Conservation (phyloP, 2,888 invertebrate genomes). For the Watsonalla binaria region DNA sequence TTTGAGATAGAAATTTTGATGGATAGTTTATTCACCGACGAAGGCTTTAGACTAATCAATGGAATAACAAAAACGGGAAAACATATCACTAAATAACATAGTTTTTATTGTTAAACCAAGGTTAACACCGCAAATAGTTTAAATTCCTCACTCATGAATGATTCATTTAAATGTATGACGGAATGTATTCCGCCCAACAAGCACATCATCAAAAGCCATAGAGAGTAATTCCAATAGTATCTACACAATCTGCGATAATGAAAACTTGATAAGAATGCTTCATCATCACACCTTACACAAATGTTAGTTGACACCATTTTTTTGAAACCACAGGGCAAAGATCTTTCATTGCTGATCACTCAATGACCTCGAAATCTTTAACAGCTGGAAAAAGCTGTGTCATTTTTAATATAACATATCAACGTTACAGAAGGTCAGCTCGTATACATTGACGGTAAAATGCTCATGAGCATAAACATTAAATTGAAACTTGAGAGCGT, state of each 20-base stretch:
- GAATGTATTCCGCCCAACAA: background rate
- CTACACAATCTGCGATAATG: background rate
- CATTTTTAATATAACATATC: background rate
- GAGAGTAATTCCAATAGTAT: background rate
- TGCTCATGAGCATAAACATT: no score
- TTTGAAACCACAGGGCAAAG: slow-evolving; percentile 1
- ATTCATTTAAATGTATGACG: no score
- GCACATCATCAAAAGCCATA: background rate
- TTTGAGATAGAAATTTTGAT: no score
- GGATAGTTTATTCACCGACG: no score
- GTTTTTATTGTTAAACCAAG: no score
- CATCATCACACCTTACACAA: background rate
- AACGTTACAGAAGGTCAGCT: no score
- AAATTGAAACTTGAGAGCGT: no score
- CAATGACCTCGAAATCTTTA: background rate
- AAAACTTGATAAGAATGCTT: background rate
- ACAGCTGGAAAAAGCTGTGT: background rate
- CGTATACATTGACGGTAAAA: no score
- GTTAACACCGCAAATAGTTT: no score
- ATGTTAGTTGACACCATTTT: slow-evolving; percentile 1
- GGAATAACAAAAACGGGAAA: background rate
- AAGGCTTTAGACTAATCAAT: background rate
- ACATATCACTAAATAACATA: no score
- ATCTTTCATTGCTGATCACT: background rate
- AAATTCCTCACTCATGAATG: no score